phyloP scores from a whole-genome alignment of 1,140 invertebrate species.

The Atta cephalotes region DNA sequence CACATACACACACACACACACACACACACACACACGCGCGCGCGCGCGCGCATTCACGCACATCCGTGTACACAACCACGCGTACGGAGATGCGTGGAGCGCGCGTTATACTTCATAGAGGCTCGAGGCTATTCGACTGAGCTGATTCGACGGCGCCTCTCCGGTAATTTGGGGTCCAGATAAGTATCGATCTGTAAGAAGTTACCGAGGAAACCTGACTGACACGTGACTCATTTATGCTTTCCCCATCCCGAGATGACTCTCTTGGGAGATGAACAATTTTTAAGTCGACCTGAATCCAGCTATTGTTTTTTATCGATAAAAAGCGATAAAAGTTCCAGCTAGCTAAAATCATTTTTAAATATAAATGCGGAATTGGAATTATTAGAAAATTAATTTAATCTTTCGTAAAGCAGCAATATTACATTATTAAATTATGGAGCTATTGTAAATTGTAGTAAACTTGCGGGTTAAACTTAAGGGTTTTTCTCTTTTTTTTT shows the following conservation, averaged over 20 bases:
- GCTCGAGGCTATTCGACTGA: constrained; percentile 46
- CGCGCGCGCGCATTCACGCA: no score
- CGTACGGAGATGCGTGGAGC: constrained; percentile 47
- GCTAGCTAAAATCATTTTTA: not conserved
- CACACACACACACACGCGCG: constrained; percentile 27
- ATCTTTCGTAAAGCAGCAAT: not conserved
- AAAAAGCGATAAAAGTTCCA: not conserved
- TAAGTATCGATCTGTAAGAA: constrained; percentile 64
- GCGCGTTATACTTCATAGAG: constrained; percentile 57
- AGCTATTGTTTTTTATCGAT: not conserved
- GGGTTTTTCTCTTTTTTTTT: not conserved
- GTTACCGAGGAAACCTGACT: constrained; percentile 37
- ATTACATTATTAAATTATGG: not conserved
- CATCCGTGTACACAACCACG: constrained; percentile 1
- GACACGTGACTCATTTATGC: constrained; percentile 44
- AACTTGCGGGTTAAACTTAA: not conserved
- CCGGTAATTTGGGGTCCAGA: constrained; percentile 62
- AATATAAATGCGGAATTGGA: not conserved
- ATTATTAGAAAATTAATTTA: constrained; percentile 14
- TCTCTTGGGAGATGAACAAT: not conserved
- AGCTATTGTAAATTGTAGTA: not conserved
- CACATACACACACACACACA: constrained; percentile 50
- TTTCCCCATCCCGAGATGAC: not conserved
- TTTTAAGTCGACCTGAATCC: not conserved
- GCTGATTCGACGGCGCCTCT: constrained; percentile 40